phyloP scores from a whole-genome alignment of 2,888 invertebrate genomes.

The Parnassius mnemosyne region DNA sequence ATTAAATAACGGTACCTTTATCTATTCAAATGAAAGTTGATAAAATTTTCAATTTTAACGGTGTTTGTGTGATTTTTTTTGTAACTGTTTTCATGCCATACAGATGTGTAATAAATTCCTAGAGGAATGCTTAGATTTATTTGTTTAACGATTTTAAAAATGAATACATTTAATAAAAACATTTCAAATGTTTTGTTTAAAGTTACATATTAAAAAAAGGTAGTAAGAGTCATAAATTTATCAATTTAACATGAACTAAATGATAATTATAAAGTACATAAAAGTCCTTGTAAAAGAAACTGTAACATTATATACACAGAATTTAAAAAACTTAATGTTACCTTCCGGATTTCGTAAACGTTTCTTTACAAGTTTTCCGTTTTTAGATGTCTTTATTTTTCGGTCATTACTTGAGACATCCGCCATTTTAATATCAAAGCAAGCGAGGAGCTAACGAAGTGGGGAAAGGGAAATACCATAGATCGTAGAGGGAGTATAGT shows the following conservation, averaged over 20 bases:
- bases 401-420: constrained; percentile 76
- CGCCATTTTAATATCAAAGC: constrained; percentile 77
- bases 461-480: too few relatives aligned
- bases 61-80: too few relatives aligned
- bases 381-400: constrained; percentile 74
- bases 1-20: not conserved
- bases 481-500: too few relatives aligned
- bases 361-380: constrained; percentile 74
- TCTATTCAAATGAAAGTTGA: not conserved
- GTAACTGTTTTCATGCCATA: too few relatives aligned
- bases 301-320: constrained; percentile 21
- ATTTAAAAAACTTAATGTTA: constrained; percentile 39
- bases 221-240: constrained; percentile 70
- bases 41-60: too few relatives aligned
- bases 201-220: constrained; percentile 60
- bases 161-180: constrained; percentile 12
- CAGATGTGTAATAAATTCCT: not conserved
- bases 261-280: constrained; percentile 31
- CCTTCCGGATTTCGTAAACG: constrained; percentile 76
- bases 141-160: constrained; percentile 21
- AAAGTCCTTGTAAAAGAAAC: constrained; percentile 23
- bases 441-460: constrained; percentile 12
- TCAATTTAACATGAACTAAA: constrained; percentile 35
- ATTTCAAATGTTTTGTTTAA: constrained; percentile 29
- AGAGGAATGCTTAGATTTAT: not conserved